A percentile compares a stretch with the other conserved stretches of the same genome.
phyloP scores from a whole-genome alignment of 2,113 vertebrate species.

The Pholis gunnellus region DNA sequence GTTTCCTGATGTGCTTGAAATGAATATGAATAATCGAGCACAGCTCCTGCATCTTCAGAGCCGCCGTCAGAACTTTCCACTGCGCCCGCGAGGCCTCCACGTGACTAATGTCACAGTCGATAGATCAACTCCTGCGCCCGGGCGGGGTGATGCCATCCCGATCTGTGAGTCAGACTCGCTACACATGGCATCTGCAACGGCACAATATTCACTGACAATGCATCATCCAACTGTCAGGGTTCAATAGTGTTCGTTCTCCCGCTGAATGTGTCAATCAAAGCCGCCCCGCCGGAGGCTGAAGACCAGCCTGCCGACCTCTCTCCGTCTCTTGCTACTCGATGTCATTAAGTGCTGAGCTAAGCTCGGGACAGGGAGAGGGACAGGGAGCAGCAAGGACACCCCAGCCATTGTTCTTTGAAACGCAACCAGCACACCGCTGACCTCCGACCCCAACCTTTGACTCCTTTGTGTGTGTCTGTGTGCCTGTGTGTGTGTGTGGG shows the following conservation, averaged over 20 bases:
- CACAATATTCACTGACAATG: slow-evolving; percentile 32
- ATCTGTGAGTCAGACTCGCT: slow-evolving; percentile 61
- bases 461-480: slow-evolving; percentile 39
- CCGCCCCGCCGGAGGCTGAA: slow-evolving; percentile 26
- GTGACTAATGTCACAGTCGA: slow-evolving; percentile 70
- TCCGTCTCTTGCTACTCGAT: background rate
- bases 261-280: slow-evolving; percentile 54
- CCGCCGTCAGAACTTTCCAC: slow-evolving; percentile 31
- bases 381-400: slow-evolving; percentile 45
- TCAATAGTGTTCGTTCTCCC: background rate
- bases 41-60: slow-evolving; percentile 26
- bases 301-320: slow-evolving; percentile 17
- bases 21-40: slow-evolving; percentile 3
- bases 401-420: slow-evolving; percentile 55
- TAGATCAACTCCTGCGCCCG: slow-evolving; percentile 59
- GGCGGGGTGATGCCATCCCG: slow-evolving; percentile 66
- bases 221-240: slow-evolving; percentile 28
- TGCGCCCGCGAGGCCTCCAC: slow-evolving; percentile 36
- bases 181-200: slow-evolving; percentile 52
- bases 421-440: slow-evolving; percentile 39
- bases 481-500: slow-evolving; percentile 21
- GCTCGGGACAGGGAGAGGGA: slow-evolving; percentile 45
- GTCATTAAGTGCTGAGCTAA: slow-evolving; percentile 57
- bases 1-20: slow-evolving; percentile 26
- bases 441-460: slow-evolving; percentile 70